These are phyloP conservation scores for Whitmania pigra DNA, from an alignment of 1,140 invertebrate species.

Conservation along the genomic window DNA sequence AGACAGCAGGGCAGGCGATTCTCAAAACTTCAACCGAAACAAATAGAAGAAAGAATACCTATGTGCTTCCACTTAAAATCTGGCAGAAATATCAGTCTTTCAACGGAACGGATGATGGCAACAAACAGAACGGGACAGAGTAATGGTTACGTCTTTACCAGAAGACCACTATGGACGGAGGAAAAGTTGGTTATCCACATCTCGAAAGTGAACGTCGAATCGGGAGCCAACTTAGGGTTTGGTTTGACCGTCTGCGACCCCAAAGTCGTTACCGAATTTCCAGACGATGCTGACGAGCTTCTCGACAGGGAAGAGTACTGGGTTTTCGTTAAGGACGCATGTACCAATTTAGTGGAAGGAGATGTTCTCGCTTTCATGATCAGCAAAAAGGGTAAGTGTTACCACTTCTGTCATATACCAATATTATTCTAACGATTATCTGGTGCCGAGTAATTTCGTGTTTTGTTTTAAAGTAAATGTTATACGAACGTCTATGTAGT, in stretches of 20 bases:
- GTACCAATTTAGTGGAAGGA: conserved; percentile 61
- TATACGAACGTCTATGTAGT: no score
- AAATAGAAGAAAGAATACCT: conserved; percentile 28
- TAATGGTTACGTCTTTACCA: conserved; percentile 70
- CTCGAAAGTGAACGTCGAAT: conserved; percentile 66
- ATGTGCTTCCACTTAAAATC: conserved; percentile 50
- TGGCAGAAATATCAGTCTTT: conserved; percentile 68
- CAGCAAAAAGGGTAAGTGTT: conserved; percentile 52
- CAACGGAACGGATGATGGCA: conserved; percentile 56
- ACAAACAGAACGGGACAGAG: conserved; percentile 60
- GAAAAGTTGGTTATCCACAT: conserved; percentile 69
- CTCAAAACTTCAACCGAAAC: conserved; percentile 28
- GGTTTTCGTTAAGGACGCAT: conserved; percentile 86
- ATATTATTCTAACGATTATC: no score
- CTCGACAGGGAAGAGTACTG: conserved; percentile 88
- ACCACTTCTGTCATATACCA: no score
- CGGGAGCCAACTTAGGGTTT: conserved; percentile 72
- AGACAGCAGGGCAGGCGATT: background rate
- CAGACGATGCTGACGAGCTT: conserved; percentile 79
- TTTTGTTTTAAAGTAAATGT: no score
- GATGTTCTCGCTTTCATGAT: conserved; percentile 80
- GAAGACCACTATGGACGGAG: conserved; percentile 61
- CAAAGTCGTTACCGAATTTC: conserved; percentile 58
- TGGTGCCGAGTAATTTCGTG: no score
- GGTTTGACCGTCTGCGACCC: conserved; percentile 89